Conservation (phyloP, 2,113 vertebrate species). For the Chlorodrepanis virens region DNA sequence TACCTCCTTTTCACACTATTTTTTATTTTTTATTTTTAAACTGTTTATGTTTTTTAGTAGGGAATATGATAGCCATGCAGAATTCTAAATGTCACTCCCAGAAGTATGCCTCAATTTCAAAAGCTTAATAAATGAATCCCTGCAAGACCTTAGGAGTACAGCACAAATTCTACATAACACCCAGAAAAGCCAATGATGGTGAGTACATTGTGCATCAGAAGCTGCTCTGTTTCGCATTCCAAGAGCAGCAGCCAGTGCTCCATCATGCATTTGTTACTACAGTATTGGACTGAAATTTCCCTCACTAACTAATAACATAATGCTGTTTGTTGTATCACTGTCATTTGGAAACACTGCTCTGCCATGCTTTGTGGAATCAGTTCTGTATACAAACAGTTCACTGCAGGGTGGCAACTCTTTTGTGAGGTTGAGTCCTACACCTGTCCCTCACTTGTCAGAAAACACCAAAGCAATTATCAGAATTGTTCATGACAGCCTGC, state of each 20-base stretch:
- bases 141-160: background rate
- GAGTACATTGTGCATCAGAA: background rate
- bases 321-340: background rate
- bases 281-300: background rate
- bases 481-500: background rate
- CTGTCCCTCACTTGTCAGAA: background rate
- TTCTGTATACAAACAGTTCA: background rate
- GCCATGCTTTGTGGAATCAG: background rate
- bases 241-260: background rate
- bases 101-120: background rate
- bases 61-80: background rate
- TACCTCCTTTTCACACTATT: background rate
- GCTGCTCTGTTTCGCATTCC: background rate
- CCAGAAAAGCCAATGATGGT: background rate
- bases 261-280: background rate
- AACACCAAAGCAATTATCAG: background rate
- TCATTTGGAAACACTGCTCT: constrained; percentile 1
- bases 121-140: background rate
- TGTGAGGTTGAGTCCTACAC: background rate
- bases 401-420: background rate
- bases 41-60: background rate
- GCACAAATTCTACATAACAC: background rate
- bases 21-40: too few relatives aligned
- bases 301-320: background rate
- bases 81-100: background rate